Evolutionary conservation across 2,113 vertebrate genomes (phyloP).

Genomic region (Crotophaga sulcirostris): DNA sequence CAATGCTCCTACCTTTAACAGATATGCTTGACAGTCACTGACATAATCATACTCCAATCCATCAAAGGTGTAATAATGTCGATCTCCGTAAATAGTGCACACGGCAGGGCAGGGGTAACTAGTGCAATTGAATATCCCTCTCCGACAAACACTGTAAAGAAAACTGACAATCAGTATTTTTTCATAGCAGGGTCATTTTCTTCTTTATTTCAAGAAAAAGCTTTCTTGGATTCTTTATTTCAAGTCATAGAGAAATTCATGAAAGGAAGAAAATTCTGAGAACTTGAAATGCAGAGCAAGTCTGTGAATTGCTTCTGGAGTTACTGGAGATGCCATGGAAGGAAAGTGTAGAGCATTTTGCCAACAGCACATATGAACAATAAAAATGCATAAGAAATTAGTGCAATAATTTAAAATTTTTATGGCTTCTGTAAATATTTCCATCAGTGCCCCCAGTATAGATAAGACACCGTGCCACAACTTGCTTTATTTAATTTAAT

Average conservation of each 20-base stretch:
- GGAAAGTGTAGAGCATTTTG: neutral
- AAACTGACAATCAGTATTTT: neutral
- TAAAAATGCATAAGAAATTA: neutral
- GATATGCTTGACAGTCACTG: slow-evolving; percentile 93
- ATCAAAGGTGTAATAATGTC: slow-evolving; percentile 96
- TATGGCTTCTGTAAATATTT: neutral
- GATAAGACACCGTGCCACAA: neutral
- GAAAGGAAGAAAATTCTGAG: neutral
- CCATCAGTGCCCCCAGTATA: neutral
- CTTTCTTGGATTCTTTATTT: neutral
- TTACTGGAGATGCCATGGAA: neutral
- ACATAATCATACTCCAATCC: slow-evolving; percentile 95
- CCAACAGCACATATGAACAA: neutral
- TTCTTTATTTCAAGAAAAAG: neutral
- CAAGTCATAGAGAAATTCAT: neutral
- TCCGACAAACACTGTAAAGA: slow-evolving; percentile 86
- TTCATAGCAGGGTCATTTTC: neutral
- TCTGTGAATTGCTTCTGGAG: neutral
- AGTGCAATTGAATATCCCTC: slow-evolving; percentile 93
- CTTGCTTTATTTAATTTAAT: neutral
- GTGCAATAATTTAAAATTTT: neutral
- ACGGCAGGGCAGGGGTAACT: slow-evolving; percentile 93
- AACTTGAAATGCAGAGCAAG: neutral
- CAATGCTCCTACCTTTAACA: slow-evolving; percentile 82
- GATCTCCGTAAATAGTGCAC: slow-evolving; percentile 93